Conservation (phyloP, 2,797 vertebrate species). For the Linurgus olivaceus region DNA sequence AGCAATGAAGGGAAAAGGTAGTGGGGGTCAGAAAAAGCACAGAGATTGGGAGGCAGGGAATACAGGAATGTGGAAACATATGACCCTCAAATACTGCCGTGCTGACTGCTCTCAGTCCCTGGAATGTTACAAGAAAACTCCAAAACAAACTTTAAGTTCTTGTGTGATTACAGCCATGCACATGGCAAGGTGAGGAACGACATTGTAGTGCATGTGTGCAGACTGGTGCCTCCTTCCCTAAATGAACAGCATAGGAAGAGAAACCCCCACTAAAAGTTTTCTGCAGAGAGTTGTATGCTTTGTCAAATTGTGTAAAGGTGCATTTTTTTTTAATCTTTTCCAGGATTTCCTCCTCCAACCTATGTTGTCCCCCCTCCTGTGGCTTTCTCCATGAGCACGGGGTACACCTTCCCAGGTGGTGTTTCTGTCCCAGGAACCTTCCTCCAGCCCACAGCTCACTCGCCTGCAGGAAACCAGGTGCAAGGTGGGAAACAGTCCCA, state of each 20-base stretch:
- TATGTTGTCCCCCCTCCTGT: constrained; percentile 94
- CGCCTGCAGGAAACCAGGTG: constrained; percentile 85
- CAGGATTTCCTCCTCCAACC: constrained; percentile 93
- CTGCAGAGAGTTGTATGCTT: neutral
- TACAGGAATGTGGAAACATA: neutral
- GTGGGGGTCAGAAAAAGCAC: fast-evolving
- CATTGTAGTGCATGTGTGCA: neutral
- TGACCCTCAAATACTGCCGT: neutral
- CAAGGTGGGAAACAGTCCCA: constrained; percentile 93
- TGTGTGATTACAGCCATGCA: neutral
- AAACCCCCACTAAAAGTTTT: neutral
- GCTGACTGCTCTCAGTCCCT: neutral
- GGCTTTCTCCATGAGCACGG: constrained; percentile 92
- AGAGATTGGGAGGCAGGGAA: neutral
- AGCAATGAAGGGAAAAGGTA: neutral
- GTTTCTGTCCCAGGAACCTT: constrained; percentile 92
- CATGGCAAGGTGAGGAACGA: neutral
- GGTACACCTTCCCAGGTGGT: constrained; percentile 91
- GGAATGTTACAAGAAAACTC: neutral
- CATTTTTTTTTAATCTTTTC: constrained; percentile 11
- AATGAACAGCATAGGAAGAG: neutral
- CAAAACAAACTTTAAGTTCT: neutral
- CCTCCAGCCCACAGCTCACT: constrained; percentile 88
- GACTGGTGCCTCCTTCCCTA: neutral
- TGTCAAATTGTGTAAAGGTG: neutral